These are phyloP conservation scores for Thomomys bottae DNA, from an alignment of 2,113 vertebrate genomes.

Conservation along the genomic window DNA sequence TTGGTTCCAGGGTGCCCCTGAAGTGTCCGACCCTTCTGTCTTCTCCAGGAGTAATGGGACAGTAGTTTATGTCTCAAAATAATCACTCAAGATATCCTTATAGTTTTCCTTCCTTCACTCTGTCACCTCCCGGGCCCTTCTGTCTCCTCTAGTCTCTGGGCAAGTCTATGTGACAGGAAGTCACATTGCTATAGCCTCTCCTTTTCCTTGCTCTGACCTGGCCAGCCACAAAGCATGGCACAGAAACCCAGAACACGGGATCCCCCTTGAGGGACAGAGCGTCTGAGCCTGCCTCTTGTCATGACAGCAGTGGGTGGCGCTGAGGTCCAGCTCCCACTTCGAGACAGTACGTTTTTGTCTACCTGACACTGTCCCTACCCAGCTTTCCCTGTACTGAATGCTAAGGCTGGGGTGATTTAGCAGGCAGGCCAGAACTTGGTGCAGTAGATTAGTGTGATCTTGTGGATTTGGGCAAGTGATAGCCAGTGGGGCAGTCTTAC, in stretches of 20 bases:
- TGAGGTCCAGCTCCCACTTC: background rate
- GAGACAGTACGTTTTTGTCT: background rate
- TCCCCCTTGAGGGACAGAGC: background rate
- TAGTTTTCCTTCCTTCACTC: too few species aligned
- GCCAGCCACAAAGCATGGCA: fast-evolving
- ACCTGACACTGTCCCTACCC: background rate
- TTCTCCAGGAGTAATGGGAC: background rate
- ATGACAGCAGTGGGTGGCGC: too few species aligned
- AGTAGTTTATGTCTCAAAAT: background rate
- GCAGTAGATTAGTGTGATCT: background rate
- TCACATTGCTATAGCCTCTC: background rate
- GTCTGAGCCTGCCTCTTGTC: background rate
- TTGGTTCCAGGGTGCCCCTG: background rate
- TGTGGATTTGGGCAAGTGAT: fast-evolving
- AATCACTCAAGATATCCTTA: background rate
- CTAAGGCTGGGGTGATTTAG: too few species aligned
- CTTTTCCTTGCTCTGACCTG: too few species aligned
- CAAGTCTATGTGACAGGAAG: background rate
- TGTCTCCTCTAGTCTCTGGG: background rate
- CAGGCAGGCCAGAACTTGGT: background rate
- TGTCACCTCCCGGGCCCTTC: background rate
- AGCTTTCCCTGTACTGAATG: background rate
- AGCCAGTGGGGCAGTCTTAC: background rate
- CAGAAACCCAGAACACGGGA: background rate
- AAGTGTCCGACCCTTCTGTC: background rate